Conservation (phyloP, 1,140 invertebrate genomes). For the Gryon sp. region DNA sequence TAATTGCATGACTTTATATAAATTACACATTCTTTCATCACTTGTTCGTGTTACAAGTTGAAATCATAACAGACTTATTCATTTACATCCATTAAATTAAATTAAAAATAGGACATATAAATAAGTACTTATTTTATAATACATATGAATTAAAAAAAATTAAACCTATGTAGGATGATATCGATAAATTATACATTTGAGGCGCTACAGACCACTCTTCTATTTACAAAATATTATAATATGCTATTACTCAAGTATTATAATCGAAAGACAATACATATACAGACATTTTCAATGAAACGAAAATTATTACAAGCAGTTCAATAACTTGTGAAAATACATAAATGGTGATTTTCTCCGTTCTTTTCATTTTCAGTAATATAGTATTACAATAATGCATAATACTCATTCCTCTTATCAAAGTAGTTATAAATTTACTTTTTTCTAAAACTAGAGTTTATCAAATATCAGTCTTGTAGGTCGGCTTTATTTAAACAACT, state of each 20-base stretch:
- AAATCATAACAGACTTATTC: background rate
- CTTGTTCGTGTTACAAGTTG: background rate
- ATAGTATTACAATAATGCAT: too few species aligned
- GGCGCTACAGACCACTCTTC: conserved; percentile 39
- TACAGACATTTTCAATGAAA: too few species aligned
- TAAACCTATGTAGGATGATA: conserved; percentile 16
- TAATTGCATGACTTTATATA: too few species aligned
- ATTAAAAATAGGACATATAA: conserved; percentile 22
- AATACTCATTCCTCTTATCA: too few species aligned
- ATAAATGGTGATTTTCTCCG: too few species aligned
- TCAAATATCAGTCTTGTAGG: conserved; percentile 11
- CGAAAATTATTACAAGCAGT: too few species aligned
- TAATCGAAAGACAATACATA: too few species aligned
- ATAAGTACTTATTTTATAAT: conserved; percentile 46
- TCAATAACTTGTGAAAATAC: too few species aligned
- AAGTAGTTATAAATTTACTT: too few species aligned
- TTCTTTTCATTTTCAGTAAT: too few species aligned
- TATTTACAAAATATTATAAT: conserved; percentile 20
- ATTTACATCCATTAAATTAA: conserved; percentile 11
- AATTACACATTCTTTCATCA: background rate
- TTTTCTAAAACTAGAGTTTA: background rate
- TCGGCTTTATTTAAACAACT: background rate
- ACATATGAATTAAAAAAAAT: conserved; percentile 11
- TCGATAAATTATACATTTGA: conserved; percentile 19
- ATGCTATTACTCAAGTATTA: too few species aligned